Evolutionary conservation across 2,888 invertebrate species (phyloP), one percentile per base, ranked within the genome.

Genomic region (Xestia xanthographa): DNA sequence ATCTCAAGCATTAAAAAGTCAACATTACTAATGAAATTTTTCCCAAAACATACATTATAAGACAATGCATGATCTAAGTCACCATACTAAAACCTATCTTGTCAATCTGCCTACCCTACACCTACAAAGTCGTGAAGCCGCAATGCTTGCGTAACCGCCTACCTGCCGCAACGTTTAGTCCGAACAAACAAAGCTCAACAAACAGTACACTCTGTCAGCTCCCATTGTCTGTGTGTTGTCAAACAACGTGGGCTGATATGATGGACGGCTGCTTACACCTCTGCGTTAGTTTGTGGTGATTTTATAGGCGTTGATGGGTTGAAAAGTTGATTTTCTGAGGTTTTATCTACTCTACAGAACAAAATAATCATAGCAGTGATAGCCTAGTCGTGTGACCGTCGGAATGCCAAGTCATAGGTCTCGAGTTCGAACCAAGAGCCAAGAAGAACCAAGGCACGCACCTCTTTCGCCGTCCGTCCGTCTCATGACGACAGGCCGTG

Each of bases 141-240:
- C 67, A 66, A 67, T 79, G 60, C 50, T 83, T 79, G 48, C 77
- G 66, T 60, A 81, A 84, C 69, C 70, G 26, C 79, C 73, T 75
- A 75, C 71, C 75, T 90, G 91, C 91, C 92, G 90, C 87, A 90
- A 92, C 84, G 75, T 75, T 85, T 79, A 88, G 91, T 91, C 80
- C 86, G 86, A 83, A 91, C 91, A 94, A 94, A 94, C 93, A 95
- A 62, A 84, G 60, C 90, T 91, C 72, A 79, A 92, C 91, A 95
- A 93, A 94, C 92, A 94, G 88, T 88, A 72, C 43, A 90, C 88
- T 87, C 90, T 91, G 93, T 89, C 94, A 93, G 94, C 93, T 92
- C 90, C 94, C 88, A 94, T 95, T 95, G 95, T 95, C 89, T 93
- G 91, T 91, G 90, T 84, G 83, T 85, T 82, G 84, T 66, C 79